Base-by-base conservation (phyloP, 30 jellyfish, hydroid and myxozoan species). In the Cassiopea andromeda region DNA sequence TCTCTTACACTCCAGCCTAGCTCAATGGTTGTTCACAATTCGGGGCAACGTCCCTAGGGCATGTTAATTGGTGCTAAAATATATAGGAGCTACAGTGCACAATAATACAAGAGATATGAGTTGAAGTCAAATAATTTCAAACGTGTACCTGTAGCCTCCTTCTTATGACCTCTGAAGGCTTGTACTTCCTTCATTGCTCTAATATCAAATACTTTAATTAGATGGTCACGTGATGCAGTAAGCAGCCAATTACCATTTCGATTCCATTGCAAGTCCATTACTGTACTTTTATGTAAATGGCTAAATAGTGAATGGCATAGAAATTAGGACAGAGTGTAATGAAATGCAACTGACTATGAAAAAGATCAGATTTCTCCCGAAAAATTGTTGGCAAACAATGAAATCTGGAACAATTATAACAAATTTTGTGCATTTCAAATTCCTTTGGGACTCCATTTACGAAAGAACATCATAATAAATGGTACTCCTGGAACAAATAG, bases 181-280 rank as follows among this genome's bases (percentile, higher is more conserved):
- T 82, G 94, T 27, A 97, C 76, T 75, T 90, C 98, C 57, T 87
- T 90, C 99, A 97, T 97, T 19, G 94, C 94, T 75, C 99, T 93
- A 2, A 97, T 93, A 82, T 97, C 99, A 60, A 93, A 97, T 12
- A 97, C 98, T 87, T 97, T 97, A 1, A 97, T 85, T 68, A 93
- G 90, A 50, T 97, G 97, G 80, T 97, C 99, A 89, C 98, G 98
- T 79, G 99, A 97, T 38, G 97, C 98, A 49, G 98, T 97, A 68
- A 94, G 98, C 69, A 97, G 93, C 98, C 98, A 97, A 68, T 97
- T 89, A 69, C 99, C 99, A 60, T 93, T 91, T 59, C 89, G 77
- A 72, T 97, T 97, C 99, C 99, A 97, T 49, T 97, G 94, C 49
- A 97, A 59, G 60, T 93, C 98, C 98, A 92, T 97, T 60, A 97